These are phyloP conservation scores for Physella acuta DNA, from an alignment of 1,140 invertebrate species.

Conservation along the genomic window DNA sequence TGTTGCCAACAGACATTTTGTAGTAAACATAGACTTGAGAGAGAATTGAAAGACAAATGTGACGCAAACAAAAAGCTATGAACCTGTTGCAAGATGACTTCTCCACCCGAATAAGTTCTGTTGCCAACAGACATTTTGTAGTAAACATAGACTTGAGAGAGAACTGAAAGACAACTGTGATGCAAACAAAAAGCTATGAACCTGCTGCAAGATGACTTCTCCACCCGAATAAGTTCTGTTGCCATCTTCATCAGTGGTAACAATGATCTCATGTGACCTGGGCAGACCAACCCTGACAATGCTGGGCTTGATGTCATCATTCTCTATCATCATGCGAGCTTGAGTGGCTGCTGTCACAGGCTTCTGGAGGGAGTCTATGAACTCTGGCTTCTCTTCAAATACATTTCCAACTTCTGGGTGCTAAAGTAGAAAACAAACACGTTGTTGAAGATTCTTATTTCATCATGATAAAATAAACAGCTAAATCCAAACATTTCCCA, in stretches of 20 bases:
- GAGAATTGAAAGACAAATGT: background rate
- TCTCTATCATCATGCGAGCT: conserved; percentile 5
- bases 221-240: background rate
- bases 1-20: background rate
- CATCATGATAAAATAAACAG: too few relatives aligned
- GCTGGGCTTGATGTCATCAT: conserved; percentile 26
- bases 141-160: background rate
- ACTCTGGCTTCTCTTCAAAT: conserved; percentile 37
- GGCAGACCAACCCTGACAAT: conserved; percentile 27
- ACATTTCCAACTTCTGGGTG: conserved; percentile 48
- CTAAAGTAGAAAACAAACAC: too few relatives aligned
- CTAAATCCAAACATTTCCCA: too few relatives aligned
- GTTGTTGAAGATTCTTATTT: too few relatives aligned
- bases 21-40: background rate
- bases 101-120: background rate
- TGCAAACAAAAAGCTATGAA: conserved; percentile 1
- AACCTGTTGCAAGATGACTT: conserved; percentile 20
- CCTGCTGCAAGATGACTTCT: conserved; percentile 23
- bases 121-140: background rate
- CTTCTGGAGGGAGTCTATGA: conserved; percentile 42
- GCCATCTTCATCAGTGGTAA: conserved; percentile 21
- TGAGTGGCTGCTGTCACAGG: conserved; percentile 25
- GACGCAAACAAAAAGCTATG: background rate
- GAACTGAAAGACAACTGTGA: background rate
- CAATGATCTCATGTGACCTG: conserved; percentile 27